phyloP scores from a whole-genome alignment of 2,113 vertebrate species.

The Xenotilapia flavipinnis region DNA sequence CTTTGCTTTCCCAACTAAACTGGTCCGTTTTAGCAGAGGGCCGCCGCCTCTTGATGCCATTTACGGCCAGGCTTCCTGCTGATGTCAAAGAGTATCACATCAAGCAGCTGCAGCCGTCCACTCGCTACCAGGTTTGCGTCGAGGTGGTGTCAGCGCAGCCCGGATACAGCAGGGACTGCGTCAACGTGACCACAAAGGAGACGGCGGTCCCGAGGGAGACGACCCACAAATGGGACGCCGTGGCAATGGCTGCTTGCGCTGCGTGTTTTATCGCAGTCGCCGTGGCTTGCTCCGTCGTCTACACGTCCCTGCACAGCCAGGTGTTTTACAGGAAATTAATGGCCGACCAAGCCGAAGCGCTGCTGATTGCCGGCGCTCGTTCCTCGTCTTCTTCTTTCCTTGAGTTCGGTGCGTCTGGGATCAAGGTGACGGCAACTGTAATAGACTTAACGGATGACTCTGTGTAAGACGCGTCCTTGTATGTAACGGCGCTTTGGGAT shows the following conservation, averaged over 20 bases:
- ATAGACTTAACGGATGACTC: constrained; percentile 78
- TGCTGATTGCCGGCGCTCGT: constrained; percentile 63
- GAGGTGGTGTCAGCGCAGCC: constrained; percentile 71
- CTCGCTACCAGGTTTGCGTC: constrained; percentile 85
- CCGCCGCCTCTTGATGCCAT: constrained; percentile 64
- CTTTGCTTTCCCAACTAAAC: constrained; percentile 80
- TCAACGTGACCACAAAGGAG: constrained; percentile 84
- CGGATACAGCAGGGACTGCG: constrained; percentile 77
- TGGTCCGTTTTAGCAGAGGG: constrained; percentile 77
- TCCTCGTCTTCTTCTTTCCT: constrained; percentile 70
- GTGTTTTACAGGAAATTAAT: constrained; percentile 60
- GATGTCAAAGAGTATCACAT: constrained; percentile 84
- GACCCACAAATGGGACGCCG: constrained; percentile 51
- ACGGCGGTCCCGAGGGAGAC: constrained; percentile 25
- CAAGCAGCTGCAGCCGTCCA: constrained; percentile 81
- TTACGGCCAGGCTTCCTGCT: constrained; percentile 81
- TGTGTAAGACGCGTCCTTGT: constrained; percentile 36
- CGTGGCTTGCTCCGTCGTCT: constrained; percentile 72
- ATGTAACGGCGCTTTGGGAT: constrained; percentile 8
- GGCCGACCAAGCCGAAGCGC: constrained; percentile 60
- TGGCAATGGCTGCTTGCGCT: constrained; percentile 70
- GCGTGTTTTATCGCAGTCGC: constrained; percentile 73
- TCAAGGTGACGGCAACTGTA: constrained; percentile 83
- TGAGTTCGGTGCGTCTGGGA: constrained; percentile 71
- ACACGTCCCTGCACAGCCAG: constrained; percentile 69